Conservation (phyloP, 2,888 invertebrate species). For the Brachyptera putata region DNA sequence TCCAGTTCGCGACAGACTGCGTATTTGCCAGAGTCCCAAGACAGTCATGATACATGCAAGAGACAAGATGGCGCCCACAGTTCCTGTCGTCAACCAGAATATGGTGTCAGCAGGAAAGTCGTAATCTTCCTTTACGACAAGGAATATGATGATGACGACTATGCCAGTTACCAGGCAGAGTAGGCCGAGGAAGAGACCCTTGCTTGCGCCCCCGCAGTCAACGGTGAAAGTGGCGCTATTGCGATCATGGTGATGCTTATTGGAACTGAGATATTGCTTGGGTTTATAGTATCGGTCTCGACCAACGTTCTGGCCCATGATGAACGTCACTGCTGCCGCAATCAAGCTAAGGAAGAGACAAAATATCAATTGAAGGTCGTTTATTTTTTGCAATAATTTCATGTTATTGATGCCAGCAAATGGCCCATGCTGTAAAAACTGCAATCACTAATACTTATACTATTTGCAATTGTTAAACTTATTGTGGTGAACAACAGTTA, state of each 20-base stretch:
- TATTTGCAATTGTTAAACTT: too few species aligned
- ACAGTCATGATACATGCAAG: slow-evolving; percentile 45
- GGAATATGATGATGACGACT: slow-evolving; percentile 51
- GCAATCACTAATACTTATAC: too few species aligned
- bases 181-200: slow-evolving; percentile 52
- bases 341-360: slow-evolving; percentile 46
- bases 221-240: slow-evolving; percentile 37
- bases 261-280: neutral
- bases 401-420: too few species aligned
- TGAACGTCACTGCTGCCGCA: slow-evolving; percentile 53
- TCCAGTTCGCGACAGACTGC: slow-evolving; percentile 45
- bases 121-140: slow-evolving; percentile 50
- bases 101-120: slow-evolving; percentile 48
- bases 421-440: too few species aligned
- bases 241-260: neutral
- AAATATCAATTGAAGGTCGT: too few species aligned
- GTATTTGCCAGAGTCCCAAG: slow-evolving; percentile 43
- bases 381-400: too few species aligned
- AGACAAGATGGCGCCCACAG: slow-evolving; percentile 45
- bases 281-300: slow-evolving; percentile 36
- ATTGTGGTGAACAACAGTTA: too few species aligned
- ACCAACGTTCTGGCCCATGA: slow-evolving; percentile 53
- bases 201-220: slow-evolving; percentile 52
- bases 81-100: slow-evolving; percentile 50
- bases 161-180: slow-evolving; percentile 51